Conservation (phyloP, 1,140 invertebrate species). For the Tenebrio molitor region DNA sequence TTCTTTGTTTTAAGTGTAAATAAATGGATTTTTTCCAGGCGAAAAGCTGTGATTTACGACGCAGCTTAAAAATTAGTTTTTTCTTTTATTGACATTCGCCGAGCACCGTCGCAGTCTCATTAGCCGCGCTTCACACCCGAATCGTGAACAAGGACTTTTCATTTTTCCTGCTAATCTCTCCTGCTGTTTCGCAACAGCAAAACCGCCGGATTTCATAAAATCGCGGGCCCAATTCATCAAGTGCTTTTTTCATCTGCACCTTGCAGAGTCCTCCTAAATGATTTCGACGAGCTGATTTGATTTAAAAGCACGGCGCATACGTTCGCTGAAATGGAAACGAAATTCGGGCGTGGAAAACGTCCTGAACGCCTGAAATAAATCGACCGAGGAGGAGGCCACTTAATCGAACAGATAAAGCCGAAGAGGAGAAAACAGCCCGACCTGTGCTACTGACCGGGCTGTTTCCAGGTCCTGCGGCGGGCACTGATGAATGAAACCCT, state of each 20-base stretch:
- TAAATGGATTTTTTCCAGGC: too few relatives aligned
- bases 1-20: too few relatives aligned
- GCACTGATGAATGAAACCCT: conserved; percentile 5
- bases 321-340: conserved; percentile 17
- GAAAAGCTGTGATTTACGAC: too few relatives aligned
- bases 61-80: too few relatives aligned
- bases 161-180: background rate
- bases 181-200: background rate
- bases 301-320: conserved; percentile 8
- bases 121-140: background rate
- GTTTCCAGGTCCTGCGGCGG: background rate
- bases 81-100: background rate
- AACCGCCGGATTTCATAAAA: background rate
- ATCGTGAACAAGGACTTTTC: background rate
- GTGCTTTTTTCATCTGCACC: conserved; percentile 8
- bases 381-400: background rate
- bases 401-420: conserved; percentile 5
- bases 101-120: background rate
- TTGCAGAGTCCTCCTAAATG: conserved; percentile 32
- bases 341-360: conserved; percentile 11
- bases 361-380: conserved; percentile 15
- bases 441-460: background rate
- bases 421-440: background rate
- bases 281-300: conserved; percentile 15
- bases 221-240: background rate